Base-by-base conservation (phyloP, 2,113 vertebrate genomes). In the Zonotrichia leucophrys region DNA sequence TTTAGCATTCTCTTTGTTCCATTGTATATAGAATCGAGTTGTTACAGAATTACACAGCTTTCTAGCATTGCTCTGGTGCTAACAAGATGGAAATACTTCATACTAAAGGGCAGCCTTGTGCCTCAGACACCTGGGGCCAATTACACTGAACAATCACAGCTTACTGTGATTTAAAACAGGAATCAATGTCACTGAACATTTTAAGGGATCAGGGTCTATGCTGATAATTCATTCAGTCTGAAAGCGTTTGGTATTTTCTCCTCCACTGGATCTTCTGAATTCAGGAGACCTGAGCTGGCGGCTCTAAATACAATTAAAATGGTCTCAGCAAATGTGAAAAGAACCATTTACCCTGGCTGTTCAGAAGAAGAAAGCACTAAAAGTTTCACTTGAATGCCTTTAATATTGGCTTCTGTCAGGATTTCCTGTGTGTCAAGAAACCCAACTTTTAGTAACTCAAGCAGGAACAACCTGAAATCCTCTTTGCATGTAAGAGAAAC, bases 281-380 rank as follows among this genome's bases (percentile, higher is more conserved):
- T 87, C 23, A 20, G 59, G 47, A 88, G 35, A 83, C 27, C 35
- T 73, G 28, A 91, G 41, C 11, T 88, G 53, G 21, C 23, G 42
- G 19, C 33, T 93, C 24, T 47, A 87, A 87, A 85, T 87, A 83
- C 25, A 87, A 33, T 87, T 91, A 85, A 89, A 94, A 87, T 47
- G 5, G 22, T 83, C 85, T 85, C 62, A 85, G 74, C 63, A 89
- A 87, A 73, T 31, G 30, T 33, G 62, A 58, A 91, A 37, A 85
- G 10, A 28, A 80, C 39, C 8, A 55, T 80, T 90, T 90, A 4
- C 44, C 9, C 33, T 77, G 49, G 8, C 28, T 87, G 9, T 46
- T 89, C 21, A 87, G 46, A 85, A 78, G 42, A 31, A 87, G 37
- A 92, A 87, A 66, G 47, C 21, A 46, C 25, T 64, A 76, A 72